A percentile compares a stretch with the other conserved stretches of the same genome.
phyloP scores from a whole-genome alignment of 2,797 vertebrate genomes.

The Malurus splendens region DNA sequence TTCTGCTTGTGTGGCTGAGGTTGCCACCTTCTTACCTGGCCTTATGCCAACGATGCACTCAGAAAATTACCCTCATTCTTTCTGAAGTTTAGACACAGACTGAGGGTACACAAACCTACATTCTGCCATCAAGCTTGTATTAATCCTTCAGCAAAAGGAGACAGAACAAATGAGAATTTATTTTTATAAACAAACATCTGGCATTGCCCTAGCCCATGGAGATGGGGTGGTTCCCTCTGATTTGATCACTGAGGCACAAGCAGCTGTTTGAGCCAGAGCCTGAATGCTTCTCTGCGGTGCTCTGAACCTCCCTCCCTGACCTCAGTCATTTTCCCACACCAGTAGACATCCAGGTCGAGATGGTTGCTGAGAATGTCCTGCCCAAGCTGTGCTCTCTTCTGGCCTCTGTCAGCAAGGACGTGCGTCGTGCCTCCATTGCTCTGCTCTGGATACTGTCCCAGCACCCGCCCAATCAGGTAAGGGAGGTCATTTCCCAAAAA shows the following conservation, averaged over 20 bases:
- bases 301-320: neutral
- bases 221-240: neutral
- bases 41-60: neutral
- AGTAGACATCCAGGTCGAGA: conserved; percentile 71
- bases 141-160: neutral
- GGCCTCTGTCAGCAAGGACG: conserved; percentile 33
- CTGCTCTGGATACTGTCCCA: conserved; percentile 74
- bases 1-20: neutral
- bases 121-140: neutral
- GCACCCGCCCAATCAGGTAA: conserved; percentile 68
- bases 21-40: neutral
- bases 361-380: conserved; percentile 70
- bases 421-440: conserved; percentile 62
- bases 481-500: neutral
- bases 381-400: conserved; percentile 67
- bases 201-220: neutral
- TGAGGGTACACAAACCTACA: neutral
- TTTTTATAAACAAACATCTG: neutral
- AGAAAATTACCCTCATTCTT: neutral
- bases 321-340: neutral
- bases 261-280: neutral
- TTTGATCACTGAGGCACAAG: neutral
- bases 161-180: neutral
- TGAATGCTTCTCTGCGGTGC: neutral
- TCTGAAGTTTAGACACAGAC: neutral